Base-by-base conservation (phyloP, 2,113 vertebrate genomes). In the Microtus pennsylvanicus region DNA sequence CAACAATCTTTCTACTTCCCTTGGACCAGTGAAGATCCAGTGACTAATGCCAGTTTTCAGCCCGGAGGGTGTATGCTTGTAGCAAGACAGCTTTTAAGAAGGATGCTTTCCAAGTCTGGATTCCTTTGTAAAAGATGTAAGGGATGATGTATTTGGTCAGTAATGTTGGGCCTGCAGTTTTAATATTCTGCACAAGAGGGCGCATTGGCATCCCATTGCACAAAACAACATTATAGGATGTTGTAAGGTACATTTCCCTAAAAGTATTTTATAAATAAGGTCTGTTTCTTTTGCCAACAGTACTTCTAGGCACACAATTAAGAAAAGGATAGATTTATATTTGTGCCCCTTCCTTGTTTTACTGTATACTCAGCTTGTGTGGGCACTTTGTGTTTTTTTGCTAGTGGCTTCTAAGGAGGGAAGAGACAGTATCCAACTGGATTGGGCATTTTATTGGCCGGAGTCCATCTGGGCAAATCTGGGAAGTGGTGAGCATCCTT, bases 131-230 rank as follows among this genome's bases (percentile, higher is more conserved):
- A 69, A 87, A 35, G 30, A 35, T 50, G 28, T 5, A 33, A 86
- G 61, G 61, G 26, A 30, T 67, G 16, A 30, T 67, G 28, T 47
- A 67, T 33, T 86, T 47, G 63, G 17, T 30, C 28, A 22, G 42
- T 30, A 26, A 50, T 47, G 42, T 47, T 69, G 42, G 21, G 21
- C 5, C 28, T 69, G 63, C 63, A 87, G 42, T 69, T 69, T 69
- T 87, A 45, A 87, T 30, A 33, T 87, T 87, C 10, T 35, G 47
- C 83, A 87, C 83, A 87, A 87, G 83, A 87, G 83, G 83, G 83
- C 83, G 30, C 83, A 35, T 87, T 47, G 28, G 63, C 69, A 97
- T 86, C 95, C 98, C 93, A 69, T 74, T 98, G 98, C 77, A 30
- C 77, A 28, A 0, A 0, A 42, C 85, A 13, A 82, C 35, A 5